Evolutionary conservation across 2,888 invertebrate genomes (phyloP), one percentile per base, ranked within the genome.

Genomic region (Halictus quadricinctus): DNA sequence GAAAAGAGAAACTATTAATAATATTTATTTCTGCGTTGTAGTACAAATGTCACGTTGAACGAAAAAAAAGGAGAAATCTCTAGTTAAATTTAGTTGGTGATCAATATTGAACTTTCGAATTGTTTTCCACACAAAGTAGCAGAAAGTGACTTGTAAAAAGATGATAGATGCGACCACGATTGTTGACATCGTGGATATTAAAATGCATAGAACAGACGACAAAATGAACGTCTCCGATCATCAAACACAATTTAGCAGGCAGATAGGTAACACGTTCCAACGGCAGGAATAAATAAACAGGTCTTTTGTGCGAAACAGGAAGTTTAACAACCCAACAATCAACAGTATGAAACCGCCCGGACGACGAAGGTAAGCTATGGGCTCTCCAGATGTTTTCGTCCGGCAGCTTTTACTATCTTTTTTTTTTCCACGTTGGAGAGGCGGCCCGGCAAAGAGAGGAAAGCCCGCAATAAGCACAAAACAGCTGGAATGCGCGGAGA

Each of bases 391-490:
- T 72, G 77, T 79, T 85, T 73, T 85, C 81, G 64, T 77, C 70
- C 48, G 77, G n/a, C 86, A 76, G 58, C 74, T 48, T 81, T 60
- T 48, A 69, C 77, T 83, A 75, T 83, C 74, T 74, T 64, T 66
- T 76, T 76, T 76, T 64, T 69, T 80, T 82, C 80, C 83, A 75
- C 76, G 54, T 78, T 66, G 58, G 50, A 41, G 72, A 50, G 58
- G 66, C 36, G 43, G 46, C 18, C 25, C 21, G 46, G 50, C 43
- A 76, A 72, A 43, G 50, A 69, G 64, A 72, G 36, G 41, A 21
- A 54, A 36, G 72, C 46, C 69, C 54, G 86, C 85, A 80, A 87
- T 81, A 69, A 81, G 81, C 36, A 80, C 87, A 80, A 83, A 85
- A 80, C 80, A 80, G 46, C 50, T 48, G 58, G 78, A 72, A 75